phyloP scores from a whole-genome alignment of 1,140 invertebrate species.

The Polypedilum vanderplanki region DNA sequence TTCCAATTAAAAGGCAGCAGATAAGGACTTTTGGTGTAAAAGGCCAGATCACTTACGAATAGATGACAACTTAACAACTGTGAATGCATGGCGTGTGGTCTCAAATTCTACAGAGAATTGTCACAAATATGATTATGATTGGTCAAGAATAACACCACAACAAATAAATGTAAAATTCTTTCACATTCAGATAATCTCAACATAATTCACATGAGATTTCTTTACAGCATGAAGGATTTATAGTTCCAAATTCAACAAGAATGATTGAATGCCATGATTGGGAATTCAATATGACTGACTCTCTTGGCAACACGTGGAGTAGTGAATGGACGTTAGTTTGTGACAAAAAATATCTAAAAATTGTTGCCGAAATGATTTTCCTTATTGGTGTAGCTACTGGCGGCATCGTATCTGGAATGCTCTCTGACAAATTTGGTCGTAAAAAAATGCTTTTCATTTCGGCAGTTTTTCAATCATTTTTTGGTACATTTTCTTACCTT shows the following conservation, averaged over 20 bases:
- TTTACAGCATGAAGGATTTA: slow-evolving; percentile 34
- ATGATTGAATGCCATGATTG: slow-evolving; percentile 53
- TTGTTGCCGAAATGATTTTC: slow-evolving; percentile 61
- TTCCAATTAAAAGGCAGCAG: slow-evolving; percentile 45
- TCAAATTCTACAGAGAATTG: slow-evolving; percentile 50
- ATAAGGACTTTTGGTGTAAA: slow-evolving; percentile 56
- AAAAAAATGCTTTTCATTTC: slow-evolving; percentile 65
- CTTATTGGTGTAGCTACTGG: slow-evolving; percentile 59
- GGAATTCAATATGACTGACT: slow-evolving; percentile 56
- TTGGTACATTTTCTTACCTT: slow-evolving; percentile 43
- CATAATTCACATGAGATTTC: too few species aligned
- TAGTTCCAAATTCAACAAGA: slow-evolving; percentile 29
- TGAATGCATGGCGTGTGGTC: slow-evolving; percentile 53
- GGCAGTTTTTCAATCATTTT: slow-evolving; percentile 57
- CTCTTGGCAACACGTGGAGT: slow-evolving; percentile 53
- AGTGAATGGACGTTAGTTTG: slow-evolving; percentile 61
- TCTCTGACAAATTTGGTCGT: slow-evolving; percentile 69
- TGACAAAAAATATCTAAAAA: slow-evolving; percentile 54
- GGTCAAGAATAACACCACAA: slow-evolving; percentile 35
- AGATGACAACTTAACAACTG: slow-evolving; percentile 41
- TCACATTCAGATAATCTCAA: neutral
- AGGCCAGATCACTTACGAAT: slow-evolving; percentile 46
- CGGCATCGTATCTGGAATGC: slow-evolving; percentile 59
- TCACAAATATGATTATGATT: slow-evolving; percentile 41
- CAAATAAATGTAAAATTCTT: slow-evolving; percentile 3